phyloP scores from a whole-genome alignment of 2,113 vertebrate species.

The Gavialis gangeticus region DNA sequence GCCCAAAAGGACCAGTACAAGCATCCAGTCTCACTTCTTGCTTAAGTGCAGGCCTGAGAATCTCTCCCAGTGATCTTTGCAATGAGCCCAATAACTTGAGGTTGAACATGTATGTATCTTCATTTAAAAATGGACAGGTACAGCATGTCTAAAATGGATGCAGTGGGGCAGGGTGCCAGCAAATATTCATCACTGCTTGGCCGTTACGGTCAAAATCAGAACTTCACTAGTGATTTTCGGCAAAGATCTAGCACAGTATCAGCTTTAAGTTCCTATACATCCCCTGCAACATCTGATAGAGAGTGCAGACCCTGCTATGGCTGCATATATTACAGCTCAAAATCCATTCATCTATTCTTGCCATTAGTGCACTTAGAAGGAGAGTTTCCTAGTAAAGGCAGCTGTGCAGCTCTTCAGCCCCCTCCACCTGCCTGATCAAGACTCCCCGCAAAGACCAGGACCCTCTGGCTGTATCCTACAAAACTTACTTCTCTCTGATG shows the following conservation, averaged over 20 bases:
- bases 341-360: background rate
- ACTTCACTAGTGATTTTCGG: too few species aligned
- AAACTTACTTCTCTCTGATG: conserved; percentile 95
- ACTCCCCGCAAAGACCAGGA: background rate
- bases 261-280: too few species aligned
- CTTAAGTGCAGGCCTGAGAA: background rate
- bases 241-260: too few species aligned
- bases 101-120: background rate
- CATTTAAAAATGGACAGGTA: background rate
- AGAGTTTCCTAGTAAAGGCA: background rate
- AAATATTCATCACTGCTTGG: too few species aligned
- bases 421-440: background rate
- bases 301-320: too few species aligned
- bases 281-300: too few species aligned
- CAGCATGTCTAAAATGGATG: background rate
- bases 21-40: background rate
- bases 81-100: background rate
- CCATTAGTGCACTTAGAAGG: background rate
- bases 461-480: background rate
- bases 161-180: background rate
- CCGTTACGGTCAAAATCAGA: too few species aligned
- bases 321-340: background rate
- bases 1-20: background rate
- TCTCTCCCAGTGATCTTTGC: background rate
- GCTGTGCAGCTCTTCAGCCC: background rate